Conservation (phyloP, 2,113 vertebrate species). For the Cephalophus harveyi region DNA sequence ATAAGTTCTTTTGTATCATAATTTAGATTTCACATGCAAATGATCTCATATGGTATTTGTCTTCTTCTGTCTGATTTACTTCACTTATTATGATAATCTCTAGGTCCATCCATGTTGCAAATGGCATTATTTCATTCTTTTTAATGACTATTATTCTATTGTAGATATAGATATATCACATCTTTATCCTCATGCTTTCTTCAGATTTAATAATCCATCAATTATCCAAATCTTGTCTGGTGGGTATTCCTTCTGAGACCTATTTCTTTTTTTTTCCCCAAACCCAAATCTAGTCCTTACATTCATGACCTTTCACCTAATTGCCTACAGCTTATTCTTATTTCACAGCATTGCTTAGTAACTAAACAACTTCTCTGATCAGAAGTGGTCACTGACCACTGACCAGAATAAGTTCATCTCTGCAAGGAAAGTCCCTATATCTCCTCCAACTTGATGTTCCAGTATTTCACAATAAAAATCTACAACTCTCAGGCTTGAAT, state of each 20-base stretch:
- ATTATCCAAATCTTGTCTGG: neutral
- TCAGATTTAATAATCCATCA: neutral
- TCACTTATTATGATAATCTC: neutral
- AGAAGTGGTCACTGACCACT: neutral
- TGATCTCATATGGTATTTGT: neutral
- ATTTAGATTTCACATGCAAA: neutral
- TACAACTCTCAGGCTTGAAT: neutral
- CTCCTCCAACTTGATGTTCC: neutral
- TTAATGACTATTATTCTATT: neutral
- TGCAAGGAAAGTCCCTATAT: neutral
- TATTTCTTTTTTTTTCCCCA: neutral
- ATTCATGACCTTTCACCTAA: neutral
- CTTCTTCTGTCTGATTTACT: neutral
- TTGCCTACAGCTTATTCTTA: neutral
- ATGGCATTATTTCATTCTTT: neutral
- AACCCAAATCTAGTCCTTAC: neutral
- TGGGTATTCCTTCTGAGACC: neutral
- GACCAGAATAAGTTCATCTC: neutral
- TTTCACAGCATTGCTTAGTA: neutral
- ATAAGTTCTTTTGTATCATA: neutral
- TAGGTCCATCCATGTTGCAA: neutral
- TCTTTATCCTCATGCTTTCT: neutral
- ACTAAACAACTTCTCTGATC: neutral
- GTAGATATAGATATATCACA: neutral
- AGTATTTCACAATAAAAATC: neutral